Evolutionary conservation across 2,797 vertebrate genomes (phyloP), one percentile per base, ranked within the genome.

Genomic region (Sebastes cheni): DNA sequence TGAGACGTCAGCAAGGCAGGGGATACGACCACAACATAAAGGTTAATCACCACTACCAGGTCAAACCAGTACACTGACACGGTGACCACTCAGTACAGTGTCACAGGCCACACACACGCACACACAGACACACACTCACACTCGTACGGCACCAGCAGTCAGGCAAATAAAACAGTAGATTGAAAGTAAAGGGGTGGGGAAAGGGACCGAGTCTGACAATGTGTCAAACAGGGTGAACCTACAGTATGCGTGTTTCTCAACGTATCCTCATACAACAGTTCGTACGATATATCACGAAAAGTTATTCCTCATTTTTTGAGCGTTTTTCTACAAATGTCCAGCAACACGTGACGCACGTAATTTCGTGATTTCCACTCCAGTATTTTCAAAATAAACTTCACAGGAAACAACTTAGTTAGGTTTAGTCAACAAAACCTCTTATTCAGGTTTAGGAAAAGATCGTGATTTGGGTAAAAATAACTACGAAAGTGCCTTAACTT

Each of bases 1-100:
- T 77, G 83, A 84, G 54, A 83, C 70, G 34, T 79, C 80, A 70
- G 78, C 85, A 83, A 92, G 87, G 86, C 85, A 90, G 87, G 87
- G 89, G 91, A 64, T 52, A 91, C 56, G 9, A 93, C 83, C 88
- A 93, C 89, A 72, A 93, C 91, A 92, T 68, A 23, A 66, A 89
- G 50, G 83, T 88, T 67, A 80, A 89, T 73, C 79, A 91, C 77
- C 82, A 84, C 73, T 52, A 88, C 66, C 29, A 84, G 82, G 84
- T 75, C 77, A 91, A 78, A 88, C 81, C 88, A 77, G 80, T 55
- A 89, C 81, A 89, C 74, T 83, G 86, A 92, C 86, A 91, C 75
- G 13, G 87, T 89, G 86, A 91, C 69, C 80, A 90, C 80, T 83
- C 70, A 60, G 79, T 52, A 92, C 86, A 75, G 89, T 87, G 88